These are phyloP conservation scores for Antheraea yamamai DNA, from an alignment of 2,888 invertebrate species.

Conservation along the genomic window DNA sequence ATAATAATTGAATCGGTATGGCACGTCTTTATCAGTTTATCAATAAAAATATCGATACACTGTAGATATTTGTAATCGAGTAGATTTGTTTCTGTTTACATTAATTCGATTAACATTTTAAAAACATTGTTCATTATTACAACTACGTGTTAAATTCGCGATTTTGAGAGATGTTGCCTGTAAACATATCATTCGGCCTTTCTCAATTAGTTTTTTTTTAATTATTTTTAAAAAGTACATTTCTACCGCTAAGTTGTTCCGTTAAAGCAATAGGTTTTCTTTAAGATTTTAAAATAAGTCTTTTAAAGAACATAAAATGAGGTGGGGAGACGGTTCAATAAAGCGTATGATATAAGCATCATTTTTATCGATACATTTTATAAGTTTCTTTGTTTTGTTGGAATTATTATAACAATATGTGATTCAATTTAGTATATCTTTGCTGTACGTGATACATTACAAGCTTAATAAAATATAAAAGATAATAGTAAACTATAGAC, in stretches of 20 bases:
- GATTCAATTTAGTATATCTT: not conserved
- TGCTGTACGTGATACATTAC: not conserved
- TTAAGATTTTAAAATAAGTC: conserved; percentile 27
- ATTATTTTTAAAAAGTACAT: conserved; percentile 37
- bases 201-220: conserved; percentile 59
- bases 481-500: not conserved
- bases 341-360: conserved; percentile 3
- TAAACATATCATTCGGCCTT: conserved; percentile 80
- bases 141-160: conserved; percentile 77
- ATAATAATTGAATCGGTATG: not conserved
- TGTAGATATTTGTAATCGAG: conserved; percentile 14
- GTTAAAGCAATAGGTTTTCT: conserved; percentile 32
- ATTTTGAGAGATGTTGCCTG: conserved; percentile 76
- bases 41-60: not conserved
- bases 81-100: not conserved
- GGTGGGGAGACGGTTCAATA: conserved; percentile 30
- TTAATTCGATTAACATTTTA: conserved; percentile 22
- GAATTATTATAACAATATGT: not conserved
- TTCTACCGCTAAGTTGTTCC: conserved; percentile 46
- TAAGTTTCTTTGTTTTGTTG: not conserved
- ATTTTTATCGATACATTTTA: conserved; percentile 10
- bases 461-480: not conserved
- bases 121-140: conserved; percentile 63
- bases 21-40: not conserved
- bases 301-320: conserved; percentile 33